Base-by-base conservation (phyloP, 2,797 vertebrate genomes). In the Bryconaethiops microstoma region DNA sequence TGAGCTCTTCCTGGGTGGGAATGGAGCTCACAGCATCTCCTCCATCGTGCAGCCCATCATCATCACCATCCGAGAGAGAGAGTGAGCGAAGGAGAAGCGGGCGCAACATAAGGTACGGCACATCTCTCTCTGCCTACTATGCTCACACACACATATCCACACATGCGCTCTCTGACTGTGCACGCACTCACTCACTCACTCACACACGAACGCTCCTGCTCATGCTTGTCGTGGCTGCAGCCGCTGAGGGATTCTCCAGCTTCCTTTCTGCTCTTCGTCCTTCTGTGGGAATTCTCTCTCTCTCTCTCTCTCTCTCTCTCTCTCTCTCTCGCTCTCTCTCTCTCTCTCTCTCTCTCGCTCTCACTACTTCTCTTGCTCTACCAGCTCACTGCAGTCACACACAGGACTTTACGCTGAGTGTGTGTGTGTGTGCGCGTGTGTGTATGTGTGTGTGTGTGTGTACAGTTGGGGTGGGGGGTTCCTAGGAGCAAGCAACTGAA, bases 61-160 rank as follows among this genome's bases (percentile, higher is more conserved):
- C 84, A 80, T 82, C 29, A 29, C 3, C 81, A 82, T 86, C 77
- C 72, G 50, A 67, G 73, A 73, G 81, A 82, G 83, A 65, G 83
- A 75, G 80, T 25, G 76, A 83, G 78, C 69, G 74, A 62, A 52
- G 2, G 60, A 72, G 74, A 68, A 78, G n/a, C 57, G 62, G 29
- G 62, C 23, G 71, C 68, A 67, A 69, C 55, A 74, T 81, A 81
- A 78, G 76, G 74, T 59, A 80, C 73, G 67, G 79, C 48, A 60
- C 70, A 77, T 78, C 81, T 72, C 85, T 63, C 60, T 35, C 62
- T 39, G 86, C 85, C 88, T 88, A 83, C 86, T 80, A 85, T 74
- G 48, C 86, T 89, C 80, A 25, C 78, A 74, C 69, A 60, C 65
- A 60, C 77, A 25, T 71, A 54, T 64, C 42, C 74, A 50, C 77